These are phyloP conservation scores for Dolichomitus sp. DNA, from an alignment of 2,888 invertebrate species.

Conservation along the genomic window DNA sequence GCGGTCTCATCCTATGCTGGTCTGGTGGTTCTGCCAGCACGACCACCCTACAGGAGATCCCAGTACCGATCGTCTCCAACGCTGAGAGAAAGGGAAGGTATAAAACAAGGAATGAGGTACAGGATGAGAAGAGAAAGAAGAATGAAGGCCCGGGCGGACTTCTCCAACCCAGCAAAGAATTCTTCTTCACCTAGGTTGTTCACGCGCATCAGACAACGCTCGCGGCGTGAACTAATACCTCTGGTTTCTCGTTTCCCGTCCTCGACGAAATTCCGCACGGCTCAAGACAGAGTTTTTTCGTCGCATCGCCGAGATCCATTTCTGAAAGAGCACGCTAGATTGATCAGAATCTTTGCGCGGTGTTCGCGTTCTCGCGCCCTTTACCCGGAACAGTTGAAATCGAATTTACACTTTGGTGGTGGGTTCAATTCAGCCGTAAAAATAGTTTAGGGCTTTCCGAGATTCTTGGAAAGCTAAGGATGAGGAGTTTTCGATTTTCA, in stretches of 20 bases:
- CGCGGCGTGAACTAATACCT: constrained; percentile 53
- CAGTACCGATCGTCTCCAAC: constrained; percentile 38
- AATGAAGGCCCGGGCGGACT: constrained; percentile 11
- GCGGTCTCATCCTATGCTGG: constrained; percentile 64
- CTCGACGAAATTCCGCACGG: constrained; percentile 55
- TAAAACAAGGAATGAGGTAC: constrained; percentile 6
- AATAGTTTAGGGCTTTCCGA: constrained; percentile 8
- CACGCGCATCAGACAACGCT: constrained; percentile 44
- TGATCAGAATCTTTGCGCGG: constrained; percentile 26
- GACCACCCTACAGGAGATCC: constrained; percentile 58
- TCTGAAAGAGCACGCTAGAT: constrained; percentile 23
- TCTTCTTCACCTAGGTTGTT: constrained; percentile 43
- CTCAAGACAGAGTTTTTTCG: constrained; percentile 49
- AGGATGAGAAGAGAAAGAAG: constrained; percentile 9
- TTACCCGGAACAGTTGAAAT: constrained; percentile 30
- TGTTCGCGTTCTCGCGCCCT: constrained; percentile 4
- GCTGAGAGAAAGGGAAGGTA: constrained; percentile 9
- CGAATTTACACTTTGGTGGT: constrained; percentile 14
- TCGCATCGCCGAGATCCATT: not conserved
- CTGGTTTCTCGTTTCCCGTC: constrained; percentile 27
- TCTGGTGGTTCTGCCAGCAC: constrained; percentile 40
- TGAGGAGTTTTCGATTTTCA: not conserved
- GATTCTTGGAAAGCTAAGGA: not conserved
- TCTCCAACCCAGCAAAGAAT: constrained; percentile 44
- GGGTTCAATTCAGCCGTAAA: constrained; percentile 9